Evolutionary conservation across 2,113 vertebrate genomes (phyloP), one percentile per base, ranked within the genome.

Genomic region (Burhinus oedicnemus): DNA sequence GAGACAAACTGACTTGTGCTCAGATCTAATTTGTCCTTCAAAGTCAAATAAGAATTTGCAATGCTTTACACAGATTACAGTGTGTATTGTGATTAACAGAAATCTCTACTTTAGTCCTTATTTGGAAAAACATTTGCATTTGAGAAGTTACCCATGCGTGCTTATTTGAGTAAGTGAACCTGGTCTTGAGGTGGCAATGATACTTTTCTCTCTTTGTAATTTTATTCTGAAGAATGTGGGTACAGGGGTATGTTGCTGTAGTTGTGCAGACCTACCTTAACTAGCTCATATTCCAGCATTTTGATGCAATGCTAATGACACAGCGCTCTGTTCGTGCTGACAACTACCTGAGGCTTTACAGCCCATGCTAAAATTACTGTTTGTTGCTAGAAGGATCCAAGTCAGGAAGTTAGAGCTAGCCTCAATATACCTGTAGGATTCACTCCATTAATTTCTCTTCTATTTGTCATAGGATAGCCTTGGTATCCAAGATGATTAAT

Each of bases 241-340:
- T 76, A 20, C 1, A 6, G 30, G 16, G 25, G 14, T 49, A 44
- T 26, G 30, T 66, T 0, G 0, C 25, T n/a, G 15, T 61, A 66
- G 3, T 45, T 77, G 36, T 85, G 34, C 36, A 45, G 57, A 58
- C 7, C 21, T 71, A 18, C 9, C 30, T 72, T 60, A 17, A 4
- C 22, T 32, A 26, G 20, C 26, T 82, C 57, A 88, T 36, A 26
- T 78, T 75, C 26, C 34, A 52, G 23, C 34, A 51, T 8, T 38
- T 5, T 77, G 62, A 44, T 36, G 26, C 11, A 42, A 11, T 32
- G 8, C 6, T 80, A 42, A 42, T 55, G 54, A 42, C 15, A 20
- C 17, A 65, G 65, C 75, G 15, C 5, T 65, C 12, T 77, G 21
- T 45, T 21, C 1, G 0, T 78, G 13, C 36, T 61, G 69, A 82